These are phyloP conservation scores for Urocitellus parryii DNA, from an alignment of 2,113 vertebrate species.

Conservation along the genomic window DNA sequence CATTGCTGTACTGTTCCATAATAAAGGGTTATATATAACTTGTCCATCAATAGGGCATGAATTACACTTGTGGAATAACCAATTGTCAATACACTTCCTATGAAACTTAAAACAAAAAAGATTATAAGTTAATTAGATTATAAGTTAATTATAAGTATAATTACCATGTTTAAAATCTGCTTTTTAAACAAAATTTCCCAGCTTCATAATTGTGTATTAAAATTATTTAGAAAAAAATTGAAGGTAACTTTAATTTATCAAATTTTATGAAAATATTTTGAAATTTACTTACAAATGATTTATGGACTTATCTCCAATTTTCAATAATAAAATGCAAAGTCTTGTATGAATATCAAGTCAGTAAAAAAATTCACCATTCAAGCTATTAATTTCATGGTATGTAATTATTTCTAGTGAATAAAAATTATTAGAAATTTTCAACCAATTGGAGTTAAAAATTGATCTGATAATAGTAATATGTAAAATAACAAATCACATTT, in stretches of 20 bases:
- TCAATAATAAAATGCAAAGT: slow-evolving; percentile 30
- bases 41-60: slow-evolving; percentile 88
- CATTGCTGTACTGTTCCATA: slow-evolving; percentile 64
- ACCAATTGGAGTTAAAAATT: background rate
- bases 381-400: slow-evolving; percentile 12
- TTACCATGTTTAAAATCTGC: background rate
- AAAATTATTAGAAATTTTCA: slow-evolving; percentile 2
- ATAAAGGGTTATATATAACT: slow-evolving; percentile 85
- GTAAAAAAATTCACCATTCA: background rate
- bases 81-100: slow-evolving; percentile 85
- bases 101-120: slow-evolving; percentile 86
- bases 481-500: slow-evolving; percentile 19
- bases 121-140: slow-evolving; percentile 23
- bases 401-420: slow-evolving; percentile 48
- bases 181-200: background rate
- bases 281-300: background rate
- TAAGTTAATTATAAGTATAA: background rate
- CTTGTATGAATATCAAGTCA: background rate
- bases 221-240: background rate
- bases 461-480: background rate
- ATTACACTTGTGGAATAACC: slow-evolving; percentile 83
- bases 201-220: background rate
- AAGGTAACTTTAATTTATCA: slow-evolving; percentile 20
- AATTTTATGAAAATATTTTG: slow-evolving; percentile 43
- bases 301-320: slow-evolving; percentile 1